Evolutionary conservation across 1,140 invertebrate genomes (phyloP).

Genomic region (Lordiphosa stackelbergi): DNA sequence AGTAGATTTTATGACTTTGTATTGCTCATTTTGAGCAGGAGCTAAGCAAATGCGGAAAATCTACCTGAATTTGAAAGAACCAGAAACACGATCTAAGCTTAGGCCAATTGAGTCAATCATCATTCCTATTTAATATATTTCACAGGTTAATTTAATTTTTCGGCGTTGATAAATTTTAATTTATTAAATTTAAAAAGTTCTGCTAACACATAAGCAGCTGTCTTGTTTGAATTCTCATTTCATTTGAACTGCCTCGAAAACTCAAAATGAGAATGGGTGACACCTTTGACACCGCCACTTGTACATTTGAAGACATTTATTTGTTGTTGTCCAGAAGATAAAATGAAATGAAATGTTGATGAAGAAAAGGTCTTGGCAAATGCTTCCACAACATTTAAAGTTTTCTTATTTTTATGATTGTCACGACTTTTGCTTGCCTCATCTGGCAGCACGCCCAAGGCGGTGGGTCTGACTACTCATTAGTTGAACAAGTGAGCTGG

Average conservation of each 20-base stretch:
- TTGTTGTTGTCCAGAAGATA: not conserved
- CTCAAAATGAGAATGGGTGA: not conserved
- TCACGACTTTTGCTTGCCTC: conserved; percentile 45
- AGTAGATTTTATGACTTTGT: too few relatives aligned
- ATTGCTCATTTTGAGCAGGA: too few relatives aligned
- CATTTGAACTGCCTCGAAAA: not conserved
- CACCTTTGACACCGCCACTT: not conserved
- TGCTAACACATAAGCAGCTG: not conserved
- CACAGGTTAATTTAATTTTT: too few relatives aligned
- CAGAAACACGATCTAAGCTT: too few relatives aligned
- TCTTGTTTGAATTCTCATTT: not conserved
- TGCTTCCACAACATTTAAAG: conserved; percentile 64
- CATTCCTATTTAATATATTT: too few relatives aligned
- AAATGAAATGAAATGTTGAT: conserved; percentile 5
- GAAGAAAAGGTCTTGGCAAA: conserved; percentile 20
- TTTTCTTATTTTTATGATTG: conserved; percentile 53
- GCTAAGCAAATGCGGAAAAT: too few relatives aligned
- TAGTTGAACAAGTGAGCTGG: conserved; percentile 62
- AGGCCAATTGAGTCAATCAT: too few relatives aligned
- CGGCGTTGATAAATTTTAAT: too few relatives aligned
- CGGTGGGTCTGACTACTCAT: conserved; percentile 47
- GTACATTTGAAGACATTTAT: not conserved
- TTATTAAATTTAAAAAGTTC: too few relatives aligned
- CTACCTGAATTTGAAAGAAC: too few relatives aligned
- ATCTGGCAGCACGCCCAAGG: conserved; percentile 30